Base-by-base conservation (phyloP, 1,140 invertebrate species). In the Helicoverpa armigera region DNA sequence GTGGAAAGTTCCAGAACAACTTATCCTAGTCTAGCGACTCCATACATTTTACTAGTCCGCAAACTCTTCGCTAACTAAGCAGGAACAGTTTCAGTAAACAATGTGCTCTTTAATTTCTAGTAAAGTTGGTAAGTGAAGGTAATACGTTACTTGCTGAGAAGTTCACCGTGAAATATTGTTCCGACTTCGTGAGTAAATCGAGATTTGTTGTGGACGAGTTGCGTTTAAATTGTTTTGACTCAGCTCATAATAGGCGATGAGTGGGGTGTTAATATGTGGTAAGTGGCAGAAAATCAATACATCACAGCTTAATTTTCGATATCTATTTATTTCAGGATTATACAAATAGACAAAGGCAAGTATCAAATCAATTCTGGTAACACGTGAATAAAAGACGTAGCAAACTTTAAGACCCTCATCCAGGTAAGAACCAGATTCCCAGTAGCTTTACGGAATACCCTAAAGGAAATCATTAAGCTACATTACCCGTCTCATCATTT, bases 81-180 rank as follows among this genome's bases (percentile, higher is more conserved):
- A 54, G 29, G 53, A 82, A 73, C 76, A 76, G 61, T 84, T 85
- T 82, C 65, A 43, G 74, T 84, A 83, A 90, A 89, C 88, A 89
- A 88, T 88, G 88, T 81, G 79, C 83, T 87, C 80, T 85, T 82
- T 87, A 90, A 88, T 86, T 88, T 89, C 81, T 58, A 70, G 76
- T 60, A 79, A 79, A 79, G 76, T 79, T 79, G 53, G 51, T 56
- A 79, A 79, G 76, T 70, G 63, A 70, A 58, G 53, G 51, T 79
- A 79, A 79, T 79, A 79, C 53, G 65, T 79, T 79, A 48, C 23
- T 53, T 31, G 74, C 13, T 53, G 51, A 23, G 10, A 79, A 79
- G 29, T 79, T 58, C 65, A 12, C 1, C 48, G n/a, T 69, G 76
- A 79, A 79, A 67, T 79, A 79, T 79, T 58, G 65, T 58, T 69